Conservation (phyloP, 2,888 invertebrate genomes). For the Torymus tubicola region DNA sequence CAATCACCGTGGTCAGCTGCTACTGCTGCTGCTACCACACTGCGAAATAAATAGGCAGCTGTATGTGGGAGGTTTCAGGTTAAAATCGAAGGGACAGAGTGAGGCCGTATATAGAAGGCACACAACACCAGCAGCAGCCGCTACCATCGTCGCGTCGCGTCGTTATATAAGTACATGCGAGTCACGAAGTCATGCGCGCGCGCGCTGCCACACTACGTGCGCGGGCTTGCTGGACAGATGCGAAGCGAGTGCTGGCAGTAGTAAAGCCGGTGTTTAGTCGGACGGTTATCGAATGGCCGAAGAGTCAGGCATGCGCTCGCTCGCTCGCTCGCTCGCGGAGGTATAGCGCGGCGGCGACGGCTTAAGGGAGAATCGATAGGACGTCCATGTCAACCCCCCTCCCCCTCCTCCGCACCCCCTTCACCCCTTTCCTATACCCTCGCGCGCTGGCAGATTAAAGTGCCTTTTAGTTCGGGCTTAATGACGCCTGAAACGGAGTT, state of each 20-base stretch:
- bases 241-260: slow-evolving; percentile 55
- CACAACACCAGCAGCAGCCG: too few species aligned
- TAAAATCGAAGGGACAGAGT: too few species aligned
- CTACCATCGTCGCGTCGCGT: too few species aligned
- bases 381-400: slow-evolving; percentile 66
- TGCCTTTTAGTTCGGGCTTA: slow-evolving; percentile 73
- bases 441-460: slow-evolving; percentile 65
- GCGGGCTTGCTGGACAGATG: slow-evolving; percentile 4
- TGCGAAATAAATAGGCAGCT: too few species aligned
- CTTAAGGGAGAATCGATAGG: slow-evolving; percentile 72
- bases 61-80: too few species aligned
- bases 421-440: too few species aligned
- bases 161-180: slow-evolving; percentile 33
- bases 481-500: slow-evolving; percentile 72
- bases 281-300: slow-evolving; percentile 65
- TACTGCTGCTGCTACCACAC: too few species aligned
- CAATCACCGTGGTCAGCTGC: too few species aligned
- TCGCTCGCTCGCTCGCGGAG: slow-evolving; percentile 44
- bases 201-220: slow-evolving; percentile 40
- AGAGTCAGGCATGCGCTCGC: slow-evolving; percentile 64
- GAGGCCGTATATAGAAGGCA: too few species aligned
- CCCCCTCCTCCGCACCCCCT: too few species aligned
- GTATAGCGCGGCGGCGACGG: slow-evolving; percentile 48
- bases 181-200: slow-evolving; percentile 40
- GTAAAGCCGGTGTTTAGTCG: slow-evolving; percentile 66